These are phyloP conservation scores for Ataeniobius toweri DNA, from an alignment of 2,797 vertebrate genomes.

Conservation along the genomic window DNA sequence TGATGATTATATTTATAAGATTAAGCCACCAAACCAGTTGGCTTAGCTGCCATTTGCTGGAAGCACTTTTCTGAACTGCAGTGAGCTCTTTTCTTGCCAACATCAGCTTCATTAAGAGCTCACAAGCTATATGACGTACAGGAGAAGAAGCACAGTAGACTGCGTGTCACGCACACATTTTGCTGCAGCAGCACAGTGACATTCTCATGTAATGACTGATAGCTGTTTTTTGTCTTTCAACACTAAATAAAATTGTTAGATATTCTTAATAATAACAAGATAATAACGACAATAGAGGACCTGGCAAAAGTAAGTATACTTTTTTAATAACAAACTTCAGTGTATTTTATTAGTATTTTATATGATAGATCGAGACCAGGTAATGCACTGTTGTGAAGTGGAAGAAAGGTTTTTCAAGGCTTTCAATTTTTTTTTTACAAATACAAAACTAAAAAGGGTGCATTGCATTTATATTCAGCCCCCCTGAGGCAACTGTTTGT, in stretches of 20 bases:
- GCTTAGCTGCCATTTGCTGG: slow-evolving; percentile 8
- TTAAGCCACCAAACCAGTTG: background rate
- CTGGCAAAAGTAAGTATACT: too few species aligned
- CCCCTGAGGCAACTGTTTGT: background rate
- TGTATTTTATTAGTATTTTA: background rate
- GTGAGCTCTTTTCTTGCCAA: slow-evolving; percentile 5
- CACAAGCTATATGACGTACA: slow-evolving; percentile 2
- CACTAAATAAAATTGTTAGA: background rate
- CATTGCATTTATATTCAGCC: background rate
- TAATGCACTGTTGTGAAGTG: background rate
- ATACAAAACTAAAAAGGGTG: background rate
- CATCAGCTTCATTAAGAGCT: slow-evolving; percentile 7
- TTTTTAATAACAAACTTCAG: background rate
- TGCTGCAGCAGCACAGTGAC: slow-evolving; percentile 8
- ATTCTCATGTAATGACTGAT: slow-evolving; percentile 22
- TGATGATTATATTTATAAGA: background rate
- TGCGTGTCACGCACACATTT: slow-evolving; percentile 10
- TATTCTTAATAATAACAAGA: background rate
- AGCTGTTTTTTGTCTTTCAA: background rate
- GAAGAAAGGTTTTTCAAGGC: too few species aligned
- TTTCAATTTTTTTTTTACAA: background rate
- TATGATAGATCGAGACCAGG: background rate
- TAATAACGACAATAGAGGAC: background rate
- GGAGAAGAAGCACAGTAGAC: slow-evolving; percentile 3
- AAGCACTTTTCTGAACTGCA: slow-evolving; percentile 10